phyloP scores from a whole-genome alignment of 1,140 invertebrate genomes.

The Drosophila pseudoananassae region DNA sequence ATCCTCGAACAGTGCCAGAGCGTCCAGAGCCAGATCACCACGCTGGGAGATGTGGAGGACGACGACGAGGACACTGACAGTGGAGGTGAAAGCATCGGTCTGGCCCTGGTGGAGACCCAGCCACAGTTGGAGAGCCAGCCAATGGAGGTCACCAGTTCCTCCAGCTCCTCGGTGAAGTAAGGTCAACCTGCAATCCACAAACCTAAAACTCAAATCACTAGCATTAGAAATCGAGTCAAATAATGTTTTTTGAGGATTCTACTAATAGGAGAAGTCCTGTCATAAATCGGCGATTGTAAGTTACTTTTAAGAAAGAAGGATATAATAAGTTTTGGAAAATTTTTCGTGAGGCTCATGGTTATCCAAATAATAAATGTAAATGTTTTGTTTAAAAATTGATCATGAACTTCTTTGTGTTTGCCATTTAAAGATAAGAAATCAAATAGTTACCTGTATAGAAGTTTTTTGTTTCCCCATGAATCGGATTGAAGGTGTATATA shows the following conservation, averaged over 20 bases:
- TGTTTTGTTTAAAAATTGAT: not conserved
- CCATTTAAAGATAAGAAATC: not conserved
- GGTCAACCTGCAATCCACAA: conserved; percentile 19
- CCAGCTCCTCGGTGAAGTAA: conserved; percentile 75
- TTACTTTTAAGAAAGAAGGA: not conserved
- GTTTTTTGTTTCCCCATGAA: not conserved
- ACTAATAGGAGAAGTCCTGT: not conserved
- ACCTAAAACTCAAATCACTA: conserved; percentile 2
- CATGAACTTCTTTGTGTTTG: not conserved
- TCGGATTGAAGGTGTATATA: not conserved
- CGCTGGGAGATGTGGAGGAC: conserved; percentile 73
- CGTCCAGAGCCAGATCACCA: conserved; percentile 78
- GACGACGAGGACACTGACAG: conserved; percentile 48
- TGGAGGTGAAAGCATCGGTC: conserved; percentile 60
- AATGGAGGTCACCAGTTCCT: conserved; percentile 57
- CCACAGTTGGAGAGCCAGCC: conserved; percentile 63
- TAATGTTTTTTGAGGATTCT: not conserved
- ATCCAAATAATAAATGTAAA: not conserved
- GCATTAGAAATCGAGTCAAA: conserved; percentile 5
- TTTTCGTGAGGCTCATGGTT: not conserved
- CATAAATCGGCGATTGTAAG: not conserved
- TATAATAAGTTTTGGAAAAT: not conserved
- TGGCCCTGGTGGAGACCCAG: conserved; percentile 61
- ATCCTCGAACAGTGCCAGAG: conserved; percentile 73
- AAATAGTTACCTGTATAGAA: not conserved